Conservation (phyloP, 2,113 vertebrate species). For the Heptranchias perlo region DNA sequence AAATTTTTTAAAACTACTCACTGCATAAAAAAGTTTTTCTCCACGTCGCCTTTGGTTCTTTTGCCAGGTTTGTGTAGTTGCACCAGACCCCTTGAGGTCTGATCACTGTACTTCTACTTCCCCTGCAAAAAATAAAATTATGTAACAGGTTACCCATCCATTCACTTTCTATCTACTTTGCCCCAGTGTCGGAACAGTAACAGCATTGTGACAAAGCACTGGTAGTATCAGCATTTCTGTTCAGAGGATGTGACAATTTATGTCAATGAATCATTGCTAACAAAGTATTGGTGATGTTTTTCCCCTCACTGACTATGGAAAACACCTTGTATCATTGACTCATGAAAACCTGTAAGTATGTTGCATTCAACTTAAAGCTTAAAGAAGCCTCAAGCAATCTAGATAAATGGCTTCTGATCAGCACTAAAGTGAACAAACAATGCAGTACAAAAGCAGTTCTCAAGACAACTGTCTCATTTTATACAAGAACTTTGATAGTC, state of each 20-base stretch:
- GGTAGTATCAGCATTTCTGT: not conserved
- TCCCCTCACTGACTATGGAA: not conserved
- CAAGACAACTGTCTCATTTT: not conserved
- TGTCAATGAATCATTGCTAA: not conserved
- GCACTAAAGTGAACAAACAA: not conserved
- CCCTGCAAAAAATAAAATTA: not conserved
- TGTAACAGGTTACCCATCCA: not conserved
- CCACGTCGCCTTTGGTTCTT: too few relatives aligned
- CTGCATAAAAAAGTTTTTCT: too few relatives aligned
- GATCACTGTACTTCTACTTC: not conserved
- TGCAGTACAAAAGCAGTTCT: not conserved
- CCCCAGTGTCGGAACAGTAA: not conserved
- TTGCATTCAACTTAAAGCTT: conserved; percentile 2
- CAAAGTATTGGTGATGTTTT: not conserved
- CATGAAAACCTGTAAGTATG: not conserved
- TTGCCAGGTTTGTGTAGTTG: not conserved
- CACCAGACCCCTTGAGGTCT: not conserved
- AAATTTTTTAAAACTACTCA: too few relatives aligned
- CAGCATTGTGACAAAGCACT: not conserved
- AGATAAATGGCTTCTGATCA: not conserved
- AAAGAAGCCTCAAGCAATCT: not conserved
- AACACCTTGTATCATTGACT: too few relatives aligned
- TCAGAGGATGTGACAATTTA: conserved; percentile 2
- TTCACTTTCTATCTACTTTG: not conserved
- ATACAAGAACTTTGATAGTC: not conserved